Base-by-base conservation (phyloP, 2,888 invertebrate genomes). In the Shargacucullia verbasci region DNA sequence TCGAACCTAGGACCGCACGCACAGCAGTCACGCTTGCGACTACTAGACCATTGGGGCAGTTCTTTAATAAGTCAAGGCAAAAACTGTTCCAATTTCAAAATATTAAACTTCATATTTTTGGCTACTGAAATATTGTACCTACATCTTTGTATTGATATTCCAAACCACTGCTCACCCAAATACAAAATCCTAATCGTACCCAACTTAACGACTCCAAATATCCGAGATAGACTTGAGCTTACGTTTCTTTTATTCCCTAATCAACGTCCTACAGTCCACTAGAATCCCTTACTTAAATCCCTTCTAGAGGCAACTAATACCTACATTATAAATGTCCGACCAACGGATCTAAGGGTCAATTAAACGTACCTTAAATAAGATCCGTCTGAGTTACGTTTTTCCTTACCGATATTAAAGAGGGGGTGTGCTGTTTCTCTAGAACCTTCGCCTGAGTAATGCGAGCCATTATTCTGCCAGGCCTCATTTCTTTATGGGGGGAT, bases 401-500 rank as follows among this genome's bases (percentile, higher is more conserved):
- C 44, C 71, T 68, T 47, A 53, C 64, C 44, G 40, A 73, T 73
- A 73, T 71, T 64, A 73, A 70, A 59, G 35, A 57, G 63, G 45
- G 50, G 41, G 41, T 41, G 43, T 63, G 46, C 63, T 59, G 67
- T 67, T 67, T 54, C 57, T 38, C 43, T 58, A 57, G 59, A 62
- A 52, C 57, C 61, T 40, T 44, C 33, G 13, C 38, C 46, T 78
- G 73, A 80, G 64, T 77, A 78, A 80, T 80, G 79, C 48, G 59
- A 54, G 55, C 70, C 74, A 79, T 78, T 80, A 77, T 70, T 70
- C 74, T 56, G 41, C 40, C 75, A 54, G 58, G 53, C 67, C 63
- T 61, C 37, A 52, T 54, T 67, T 64, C 74, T 71, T 73, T 73
- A 74, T 59, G 63, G 41, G 49, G 63, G 59, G 52, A 72, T 66